phyloP scores from a whole-genome alignment of 2,888 invertebrate species.

The Cataglyphis albicans region DNA sequence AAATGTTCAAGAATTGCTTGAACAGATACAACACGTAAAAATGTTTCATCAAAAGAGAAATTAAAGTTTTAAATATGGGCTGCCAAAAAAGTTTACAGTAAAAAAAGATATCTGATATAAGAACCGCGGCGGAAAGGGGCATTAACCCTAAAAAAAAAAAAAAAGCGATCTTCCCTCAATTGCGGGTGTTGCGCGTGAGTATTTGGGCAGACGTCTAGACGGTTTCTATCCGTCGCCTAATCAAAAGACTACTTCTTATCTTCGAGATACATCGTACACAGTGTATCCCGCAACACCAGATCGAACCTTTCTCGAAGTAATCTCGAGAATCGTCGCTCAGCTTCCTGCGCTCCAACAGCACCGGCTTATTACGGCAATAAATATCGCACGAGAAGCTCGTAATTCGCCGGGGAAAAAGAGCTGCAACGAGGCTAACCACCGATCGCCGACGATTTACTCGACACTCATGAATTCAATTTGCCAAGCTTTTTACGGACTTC shows the following conservation, averaged over 20 bases:
- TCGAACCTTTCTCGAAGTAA: conserved; percentile 35
- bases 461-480: conserved; percentile 21
- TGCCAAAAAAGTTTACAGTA: neutral
- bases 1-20: neutral
- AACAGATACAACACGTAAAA: neutral
- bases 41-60: neutral
- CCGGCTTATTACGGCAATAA: conserved; percentile 44
- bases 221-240: conserved; percentile 73
- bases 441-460: conserved; percentile 41
- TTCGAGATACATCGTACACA: conserved; percentile 17
- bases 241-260: conserved; percentile 67
- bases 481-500: neutral
- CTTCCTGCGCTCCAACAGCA: conserved; percentile 33
- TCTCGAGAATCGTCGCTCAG: conserved; percentile 3
- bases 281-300: conserved; percentile 3
- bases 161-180: neutral
- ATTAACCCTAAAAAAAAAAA: neutral
- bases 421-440: conserved; percentile 2
- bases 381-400: conserved; percentile 25
- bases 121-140: neutral
- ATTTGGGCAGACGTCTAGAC: conserved; percentile 84
- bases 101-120: neutral
- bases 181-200: conserved; percentile 66
- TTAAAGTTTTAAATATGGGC: neutral
- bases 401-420: neutral